Base-by-base conservation (phyloP, 2,888 invertebrate genomes). In the Andrena marginata region DNA sequence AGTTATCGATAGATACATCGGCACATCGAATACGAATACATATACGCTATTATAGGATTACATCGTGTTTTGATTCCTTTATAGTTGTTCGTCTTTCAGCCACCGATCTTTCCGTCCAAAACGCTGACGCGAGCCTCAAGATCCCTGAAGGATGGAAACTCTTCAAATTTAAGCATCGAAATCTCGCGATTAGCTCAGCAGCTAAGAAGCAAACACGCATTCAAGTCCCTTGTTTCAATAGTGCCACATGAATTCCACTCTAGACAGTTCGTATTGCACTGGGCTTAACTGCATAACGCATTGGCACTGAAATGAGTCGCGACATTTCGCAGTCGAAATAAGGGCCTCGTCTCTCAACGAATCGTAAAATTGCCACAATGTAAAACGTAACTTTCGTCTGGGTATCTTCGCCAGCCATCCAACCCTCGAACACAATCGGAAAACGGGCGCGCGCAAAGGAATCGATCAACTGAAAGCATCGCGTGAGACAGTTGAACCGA, bases 21-120 rank as follows among this genome's bases (percentile, higher is more conserved):
- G 35, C 70, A 83, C 74, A 82, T 62, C 83, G 71, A 81, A 56
- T 71, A 82, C 60, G 54, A 77, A 35, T 69, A 83, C 26, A 80
- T 62, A 76, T 59, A 73, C 62, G 54, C 62, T 35, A 73, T 77
- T 35, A 74, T 67, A 81, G 16, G 65, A 80, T 70, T 80, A 79
- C 20, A 70, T 26, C 59, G 59, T 68, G 13, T 74, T 73, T 81
- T 54, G 16, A 48, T 81, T 74, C n/a, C 13, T 68, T 35, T 23
- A 13, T 49, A 48, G 42, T n/a, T 33, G 23, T 33, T 59, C 26
- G 26, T 29, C 8, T 60, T 35, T 33, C 1, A 23, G 23, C 16
- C 10, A 1, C 20, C 26, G 54, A 5, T n/a, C 29, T 42, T 51
- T 51, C 13, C 23, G 3, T n/a, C 62, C 8, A n/a, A n/a, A 68